Evolutionary conservation across 2,888 invertebrate species (phyloP), one percentile per base, ranked within the genome.

Genomic region (Drosophila barbarae): DNA sequence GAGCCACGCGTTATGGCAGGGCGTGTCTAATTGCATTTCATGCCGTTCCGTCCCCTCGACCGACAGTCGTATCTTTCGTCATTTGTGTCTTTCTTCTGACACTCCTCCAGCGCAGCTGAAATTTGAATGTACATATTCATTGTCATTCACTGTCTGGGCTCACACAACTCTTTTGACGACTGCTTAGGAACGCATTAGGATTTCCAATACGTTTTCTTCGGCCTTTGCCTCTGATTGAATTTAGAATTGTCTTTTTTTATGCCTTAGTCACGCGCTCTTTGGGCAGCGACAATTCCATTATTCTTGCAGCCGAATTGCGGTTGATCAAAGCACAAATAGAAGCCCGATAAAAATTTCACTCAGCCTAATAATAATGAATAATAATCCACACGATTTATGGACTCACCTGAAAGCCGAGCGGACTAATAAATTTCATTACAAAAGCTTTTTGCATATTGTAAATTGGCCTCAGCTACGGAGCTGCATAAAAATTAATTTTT

Each of bases 141-240:
- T 55, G 58, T 57, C 63, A 53, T 30, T 52, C 38, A 21, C 6
- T 26, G 49, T 28, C 21, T 7, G 55, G n/a, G 21, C 55, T 50
- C 55, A 26, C 15, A 42, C 26, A 78, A 81, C 79, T 79, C 74
- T 82, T 75, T 77, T 76, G 76, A 80, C 73, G 73, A 74, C 70
- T 80, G 76, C 67, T 81, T 73, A 56, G 74, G 73, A 81, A 73
- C 69, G 44, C 81, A 83, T 80, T 71, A 63, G 59, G 44, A 82
- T 74, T 77, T 68, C 51, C 66, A 56, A 66, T 68, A 75, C 59
- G 75, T 54, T 38, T 59, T 42, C 39, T 28, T 35, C 36, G 26
- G 47, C 26, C 21, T 35, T 44, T 28, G 38, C 53, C 54, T 53
- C 63, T 71, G 73, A 78, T 76, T 81, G 69, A 76, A 81, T 76